Evolutionary conservation across 2,888 invertebrate genomes (phyloP).

Genomic region (Galerucella calmariensis): DNA sequence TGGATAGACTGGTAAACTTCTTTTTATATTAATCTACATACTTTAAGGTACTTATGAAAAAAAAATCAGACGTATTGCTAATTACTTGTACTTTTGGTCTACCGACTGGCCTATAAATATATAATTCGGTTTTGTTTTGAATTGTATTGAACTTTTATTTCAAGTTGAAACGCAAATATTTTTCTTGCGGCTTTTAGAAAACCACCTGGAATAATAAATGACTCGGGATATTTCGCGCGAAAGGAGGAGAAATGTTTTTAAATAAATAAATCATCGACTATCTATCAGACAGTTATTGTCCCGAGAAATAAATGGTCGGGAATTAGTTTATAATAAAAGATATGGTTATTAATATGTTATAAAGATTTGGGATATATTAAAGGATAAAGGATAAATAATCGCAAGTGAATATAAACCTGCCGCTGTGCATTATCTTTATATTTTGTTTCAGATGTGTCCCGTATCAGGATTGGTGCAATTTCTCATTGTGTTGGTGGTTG

Average conservation of each 20-base stretch:
- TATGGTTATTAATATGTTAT: not conserved
- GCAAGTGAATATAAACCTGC: too few species aligned
- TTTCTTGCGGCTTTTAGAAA: conserved; percentile 3
- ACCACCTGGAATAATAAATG: conserved; percentile 5
- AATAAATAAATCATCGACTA: not conserved
- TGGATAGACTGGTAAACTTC: too few species aligned
- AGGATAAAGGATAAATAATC: not conserved
- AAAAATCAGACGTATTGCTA: too few species aligned
- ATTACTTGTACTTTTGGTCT: too few species aligned
- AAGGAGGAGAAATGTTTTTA: conserved; percentile 2
- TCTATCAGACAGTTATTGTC: not conserved
- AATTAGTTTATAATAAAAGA: not conserved
- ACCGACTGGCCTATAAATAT: too few species aligned
- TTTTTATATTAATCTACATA: too few species aligned
- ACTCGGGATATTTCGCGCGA: not conserved
- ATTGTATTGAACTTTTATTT: not conserved
- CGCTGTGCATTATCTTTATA: not conserved
- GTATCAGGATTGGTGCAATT: conserved; percentile 58
- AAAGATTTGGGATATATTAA: too few species aligned
- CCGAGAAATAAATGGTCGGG: not conserved
- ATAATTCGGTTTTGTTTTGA: not conserved
- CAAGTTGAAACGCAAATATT: not conserved
- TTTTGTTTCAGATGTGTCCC: conserved; percentile 60
- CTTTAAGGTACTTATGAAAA: too few species aligned
- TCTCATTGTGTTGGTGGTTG: conserved; percentile 53